Evolutionary conservation across 2,113 vertebrate species (phyloP).

Genomic region (Synchiropus splendidus): DNA sequence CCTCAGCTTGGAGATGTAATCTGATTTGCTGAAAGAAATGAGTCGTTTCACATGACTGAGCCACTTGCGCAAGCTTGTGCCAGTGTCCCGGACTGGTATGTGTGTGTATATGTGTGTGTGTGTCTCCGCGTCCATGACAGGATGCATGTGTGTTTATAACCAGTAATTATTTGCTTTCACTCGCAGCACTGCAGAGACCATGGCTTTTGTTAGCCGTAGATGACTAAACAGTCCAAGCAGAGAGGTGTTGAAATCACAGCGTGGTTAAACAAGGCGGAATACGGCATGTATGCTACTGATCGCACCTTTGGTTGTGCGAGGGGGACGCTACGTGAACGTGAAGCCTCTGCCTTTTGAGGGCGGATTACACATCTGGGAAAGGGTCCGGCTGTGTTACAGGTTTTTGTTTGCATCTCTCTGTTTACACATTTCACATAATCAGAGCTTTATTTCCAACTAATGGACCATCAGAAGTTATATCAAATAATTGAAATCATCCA

Average conservation of each 20-base stretch:
- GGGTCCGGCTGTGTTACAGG: constrained; percentile 18
- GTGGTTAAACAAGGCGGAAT: constrained; percentile 18
- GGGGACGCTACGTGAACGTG: constrained; percentile 18
- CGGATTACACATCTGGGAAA: constrained; percentile 52
- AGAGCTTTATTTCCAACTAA: constrained; percentile 63
- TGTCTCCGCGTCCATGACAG: constrained; percentile 3
- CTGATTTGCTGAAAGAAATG: constrained; percentile 65
- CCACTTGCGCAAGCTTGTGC: constrained; percentile 60
- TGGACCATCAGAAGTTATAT: constrained; percentile 67
- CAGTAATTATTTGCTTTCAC: constrained; percentile 25
- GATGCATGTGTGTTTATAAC: no score
- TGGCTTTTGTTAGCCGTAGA: constrained; percentile 16
- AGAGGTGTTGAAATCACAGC: constrained; percentile 37
- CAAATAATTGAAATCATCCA: constrained; percentile 57
- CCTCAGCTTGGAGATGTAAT: constrained; percentile 61
- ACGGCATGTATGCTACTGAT: background rate
- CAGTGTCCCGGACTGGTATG: constrained; percentile 42
- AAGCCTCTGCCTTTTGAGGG: constrained; percentile 35
- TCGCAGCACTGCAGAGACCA: constrained; percentile 9
- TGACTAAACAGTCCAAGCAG: constrained; percentile 19
- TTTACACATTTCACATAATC: constrained; percentile 48
- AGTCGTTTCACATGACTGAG: constrained; percentile 69
- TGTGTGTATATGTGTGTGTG: constrained; percentile 8
- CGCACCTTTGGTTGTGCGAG: constrained; percentile 1
- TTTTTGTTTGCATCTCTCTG: constrained; percentile 46